phyloP scores from a whole-genome alignment of 37 sponge, comb jelly and placozoan genomes.

The Halichondria panicea region DNA sequence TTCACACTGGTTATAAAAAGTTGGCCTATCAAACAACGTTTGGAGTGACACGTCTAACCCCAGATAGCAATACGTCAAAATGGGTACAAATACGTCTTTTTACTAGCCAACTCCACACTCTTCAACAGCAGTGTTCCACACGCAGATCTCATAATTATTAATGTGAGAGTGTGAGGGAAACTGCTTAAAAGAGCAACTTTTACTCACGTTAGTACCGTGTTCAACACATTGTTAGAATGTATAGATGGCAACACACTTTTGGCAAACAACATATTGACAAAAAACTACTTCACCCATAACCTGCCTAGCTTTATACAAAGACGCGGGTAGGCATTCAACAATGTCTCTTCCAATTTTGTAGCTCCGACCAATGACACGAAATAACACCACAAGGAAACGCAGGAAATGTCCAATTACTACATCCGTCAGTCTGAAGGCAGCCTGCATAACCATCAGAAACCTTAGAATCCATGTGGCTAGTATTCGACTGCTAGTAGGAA shows the following conservation, averaged over 20 bases:
- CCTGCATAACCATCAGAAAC: background rate
- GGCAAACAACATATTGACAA: background rate
- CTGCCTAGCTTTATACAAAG: no score
- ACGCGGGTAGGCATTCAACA: background rate
- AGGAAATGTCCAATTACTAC: background rate
- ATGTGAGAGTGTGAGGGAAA: no score
- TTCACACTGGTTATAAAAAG: constrained; percentile 32
- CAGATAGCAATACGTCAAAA: no score
- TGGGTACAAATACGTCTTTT: no score
- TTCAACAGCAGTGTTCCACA: no score
- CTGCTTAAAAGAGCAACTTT: no score
- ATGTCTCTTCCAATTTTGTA: background rate
- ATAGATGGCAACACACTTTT: background rate
- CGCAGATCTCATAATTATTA: no score
- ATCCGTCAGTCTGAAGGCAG: background rate
- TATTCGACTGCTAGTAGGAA: background rate
- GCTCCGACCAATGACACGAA: background rate
- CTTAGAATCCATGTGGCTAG: background rate
- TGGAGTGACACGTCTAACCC: constrained; percentile 32
- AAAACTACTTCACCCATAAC: no score
- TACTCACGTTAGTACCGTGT: no score
- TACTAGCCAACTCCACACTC: no score
- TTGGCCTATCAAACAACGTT: constrained; percentile 7
- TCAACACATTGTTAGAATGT: no score
- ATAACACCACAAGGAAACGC: background rate